A percentile compares a stretch with the other conserved stretches of the same genome.
phyloP scores from a whole-genome alignment of 2,797 vertebrate species.

The Acipenser oxyrinchus region DNA sequence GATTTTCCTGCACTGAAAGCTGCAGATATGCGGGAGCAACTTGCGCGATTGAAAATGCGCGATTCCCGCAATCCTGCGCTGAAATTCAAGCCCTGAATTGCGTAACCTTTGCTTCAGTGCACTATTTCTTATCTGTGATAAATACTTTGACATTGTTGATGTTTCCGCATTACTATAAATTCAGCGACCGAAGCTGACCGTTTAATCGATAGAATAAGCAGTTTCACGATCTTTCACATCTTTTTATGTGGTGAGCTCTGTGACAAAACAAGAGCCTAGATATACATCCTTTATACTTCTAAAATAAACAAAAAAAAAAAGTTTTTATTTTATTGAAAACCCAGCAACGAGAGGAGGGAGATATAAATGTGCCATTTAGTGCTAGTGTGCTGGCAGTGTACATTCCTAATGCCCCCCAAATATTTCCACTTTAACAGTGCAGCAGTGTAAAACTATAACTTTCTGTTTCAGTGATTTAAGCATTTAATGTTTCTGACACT shows the following conservation, averaged over 20 bases:
- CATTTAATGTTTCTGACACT: background rate
- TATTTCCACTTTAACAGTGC: constrained; percentile 29
- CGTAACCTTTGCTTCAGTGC: no score
- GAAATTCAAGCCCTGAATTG: no score
- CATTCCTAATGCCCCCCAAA: constrained; percentile 33
- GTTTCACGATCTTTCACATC: background rate
- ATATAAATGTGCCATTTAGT: constrained; percentile 13
- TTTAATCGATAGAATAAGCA: background rate
- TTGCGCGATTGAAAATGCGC: no score
- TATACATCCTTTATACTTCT: background rate
- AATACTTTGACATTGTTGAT: no score
- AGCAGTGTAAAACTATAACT: constrained; percentile 27
- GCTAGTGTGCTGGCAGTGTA: constrained; percentile 20
- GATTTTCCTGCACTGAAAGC: no score
- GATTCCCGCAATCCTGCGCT: no score
- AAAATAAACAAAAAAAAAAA: constrained; percentile 17
- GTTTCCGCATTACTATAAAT: no score
- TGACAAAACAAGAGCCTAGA: background rate
- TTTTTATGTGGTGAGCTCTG: constrained; percentile 13
- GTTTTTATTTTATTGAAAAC: constrained; percentile 17
- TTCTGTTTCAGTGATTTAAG: constrained; percentile 16
- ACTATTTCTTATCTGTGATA: no score
- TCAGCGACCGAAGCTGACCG: background rate
- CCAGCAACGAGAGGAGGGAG: constrained; percentile 10
- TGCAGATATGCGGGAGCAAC: no score